Evolutionary conservation across 1,140 invertebrate species (phyloP).

Genomic region (Apocrypta bakeri): DNA sequence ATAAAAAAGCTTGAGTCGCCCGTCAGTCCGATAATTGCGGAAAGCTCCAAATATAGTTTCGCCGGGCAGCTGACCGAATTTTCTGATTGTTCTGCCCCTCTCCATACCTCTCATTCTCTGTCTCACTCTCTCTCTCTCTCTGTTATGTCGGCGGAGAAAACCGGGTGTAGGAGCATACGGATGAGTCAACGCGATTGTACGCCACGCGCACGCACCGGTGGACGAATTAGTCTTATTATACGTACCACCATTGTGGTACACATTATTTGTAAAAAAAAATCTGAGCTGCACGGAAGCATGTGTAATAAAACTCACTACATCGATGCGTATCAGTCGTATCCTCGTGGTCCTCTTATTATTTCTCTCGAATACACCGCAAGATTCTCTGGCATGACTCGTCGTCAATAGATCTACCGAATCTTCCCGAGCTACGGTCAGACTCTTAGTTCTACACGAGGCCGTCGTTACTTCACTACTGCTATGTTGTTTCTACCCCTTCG

Average conservation of each 20-base stretch:
- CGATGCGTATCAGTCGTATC: neutral
- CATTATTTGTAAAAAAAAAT: too few species aligned
- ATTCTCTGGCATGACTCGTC: neutral
- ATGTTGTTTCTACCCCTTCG: neutral
- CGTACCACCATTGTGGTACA: too few species aligned
- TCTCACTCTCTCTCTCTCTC: neutral
- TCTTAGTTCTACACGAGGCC: neutral
- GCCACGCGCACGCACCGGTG: neutral
- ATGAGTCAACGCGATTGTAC: slow-evolving; percentile 11
- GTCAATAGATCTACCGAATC: neutral
- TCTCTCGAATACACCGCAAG: neutral
- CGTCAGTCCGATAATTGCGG: neutral
- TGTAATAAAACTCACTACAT: neutral
- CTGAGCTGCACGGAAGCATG: too few species aligned
- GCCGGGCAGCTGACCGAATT: slow-evolving; percentile 38
- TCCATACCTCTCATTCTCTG: too few species aligned
- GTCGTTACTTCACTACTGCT: neutral
- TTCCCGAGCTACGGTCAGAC: neutral
- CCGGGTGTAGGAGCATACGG: neutral
- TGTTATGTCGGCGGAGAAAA: too few species aligned
- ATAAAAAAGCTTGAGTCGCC: neutral
- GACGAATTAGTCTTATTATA: neutral
- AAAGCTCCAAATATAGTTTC: neutral
- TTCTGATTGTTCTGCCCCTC: slow-evolving; percentile 13
- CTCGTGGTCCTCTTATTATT: neutral